These are phyloP conservation scores for Euspilapteryx auroguttella DNA, from an alignment of 2,888 invertebrate species.

Conservation along the genomic window DNA sequence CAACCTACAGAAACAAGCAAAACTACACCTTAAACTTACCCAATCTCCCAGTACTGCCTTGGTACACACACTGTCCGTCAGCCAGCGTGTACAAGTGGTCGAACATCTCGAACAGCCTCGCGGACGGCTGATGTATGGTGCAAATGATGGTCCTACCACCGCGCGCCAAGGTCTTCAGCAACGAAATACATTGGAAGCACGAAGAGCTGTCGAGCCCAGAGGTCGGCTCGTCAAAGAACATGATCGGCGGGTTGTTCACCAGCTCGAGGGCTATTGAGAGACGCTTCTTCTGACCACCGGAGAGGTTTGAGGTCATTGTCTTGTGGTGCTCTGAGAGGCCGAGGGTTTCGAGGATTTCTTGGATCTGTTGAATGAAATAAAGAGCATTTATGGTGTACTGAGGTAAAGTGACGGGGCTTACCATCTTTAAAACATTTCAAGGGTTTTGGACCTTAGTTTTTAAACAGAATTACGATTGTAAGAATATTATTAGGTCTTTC, in stretches of 20 bases:
- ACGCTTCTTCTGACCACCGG: conserved; percentile 94
- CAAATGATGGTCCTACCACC: conserved; percentile 94
- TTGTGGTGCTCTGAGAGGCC: conserved; percentile 84
- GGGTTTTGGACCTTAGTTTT: no score
- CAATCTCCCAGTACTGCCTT: conserved; percentile 83
- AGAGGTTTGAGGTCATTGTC: conserved; percentile 89
- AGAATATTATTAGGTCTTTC: no score
- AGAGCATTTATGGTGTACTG: no score
- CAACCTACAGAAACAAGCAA: no score
- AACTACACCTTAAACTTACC: no score
- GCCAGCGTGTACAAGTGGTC: conserved; percentile 92
- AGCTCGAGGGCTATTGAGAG: conserved; percentile 92
- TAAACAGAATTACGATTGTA: no score
- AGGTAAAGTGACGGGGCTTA: no score
- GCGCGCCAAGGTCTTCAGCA: conserved; percentile 84
- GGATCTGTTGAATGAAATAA: conserved; percentile 67
- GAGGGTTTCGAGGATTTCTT: conserved; percentile 88
- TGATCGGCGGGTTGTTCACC: conserved; percentile 95
- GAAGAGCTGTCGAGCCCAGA: conserved; percentile 95
- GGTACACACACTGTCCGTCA: conserved; percentile 93
- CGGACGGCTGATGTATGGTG: conserved; percentile 96
- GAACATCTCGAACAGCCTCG: conserved; percentile 94
- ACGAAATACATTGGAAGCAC: conserved; percentile 90
- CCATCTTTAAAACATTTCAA: no score
- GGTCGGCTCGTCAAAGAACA: conserved; percentile 98